Conservation (phyloP, 2,113 vertebrate species). For the Halichoerus grypus region DNA sequence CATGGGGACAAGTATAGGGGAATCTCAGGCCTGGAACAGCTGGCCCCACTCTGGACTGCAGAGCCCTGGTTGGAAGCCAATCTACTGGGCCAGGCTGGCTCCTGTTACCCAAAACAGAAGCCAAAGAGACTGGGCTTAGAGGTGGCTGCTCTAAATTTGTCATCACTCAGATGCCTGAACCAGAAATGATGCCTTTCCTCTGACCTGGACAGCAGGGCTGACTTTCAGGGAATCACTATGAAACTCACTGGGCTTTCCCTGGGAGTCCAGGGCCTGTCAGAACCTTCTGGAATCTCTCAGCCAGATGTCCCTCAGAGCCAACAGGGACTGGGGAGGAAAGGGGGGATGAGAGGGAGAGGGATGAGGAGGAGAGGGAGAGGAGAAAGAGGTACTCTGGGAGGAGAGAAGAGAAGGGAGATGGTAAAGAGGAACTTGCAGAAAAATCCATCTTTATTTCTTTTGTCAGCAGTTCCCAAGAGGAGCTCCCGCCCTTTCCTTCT, state of each 20-base stretch:
- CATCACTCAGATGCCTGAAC: background rate
- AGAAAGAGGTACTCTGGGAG: background rate
- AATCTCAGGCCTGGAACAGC: background rate
- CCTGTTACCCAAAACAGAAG: background rate
- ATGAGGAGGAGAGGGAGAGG: background rate
- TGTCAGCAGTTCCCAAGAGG: background rate
- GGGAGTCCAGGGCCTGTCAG: background rate
- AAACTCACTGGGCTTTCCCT: background rate
- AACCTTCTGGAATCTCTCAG: background rate
- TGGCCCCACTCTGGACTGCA: conserved; percentile 17
- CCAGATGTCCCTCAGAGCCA: background rate
- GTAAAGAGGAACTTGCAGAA: background rate
- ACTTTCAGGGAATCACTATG: background rate
- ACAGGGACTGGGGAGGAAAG: background rate
- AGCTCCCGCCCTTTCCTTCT: background rate
- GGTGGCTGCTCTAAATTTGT: conserved; percentile 44
- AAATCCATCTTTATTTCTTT: background rate
- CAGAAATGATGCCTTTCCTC: background rate
- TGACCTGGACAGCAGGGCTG: conserved; percentile 20
- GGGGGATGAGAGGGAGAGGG: background rate
- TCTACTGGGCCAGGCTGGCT: conserved; percentile 52
- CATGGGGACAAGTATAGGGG: background rate
- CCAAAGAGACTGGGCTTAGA: conserved; percentile 31
- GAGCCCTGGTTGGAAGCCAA: conserved; percentile 46
- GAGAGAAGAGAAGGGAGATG: background rate